Evolutionary conservation across 2,888 invertebrate genomes (phyloP).

Genomic region (Artemia sinica): DNA sequence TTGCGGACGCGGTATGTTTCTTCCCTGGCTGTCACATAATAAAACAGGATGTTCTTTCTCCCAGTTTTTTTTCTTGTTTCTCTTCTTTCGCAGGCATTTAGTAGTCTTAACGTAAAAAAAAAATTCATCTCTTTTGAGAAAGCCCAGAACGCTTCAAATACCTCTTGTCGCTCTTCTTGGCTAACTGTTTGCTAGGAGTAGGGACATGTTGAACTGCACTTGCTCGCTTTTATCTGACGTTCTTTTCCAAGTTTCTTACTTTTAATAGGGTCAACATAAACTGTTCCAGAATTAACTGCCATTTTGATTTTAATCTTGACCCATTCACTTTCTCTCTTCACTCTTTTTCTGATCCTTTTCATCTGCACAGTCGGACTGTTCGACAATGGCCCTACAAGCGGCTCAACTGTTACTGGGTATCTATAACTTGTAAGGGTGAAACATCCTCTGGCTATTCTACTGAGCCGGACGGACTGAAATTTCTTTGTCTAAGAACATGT

Average conservation of each 20-base stretch:
- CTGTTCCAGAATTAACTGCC: constrained; percentile 4
- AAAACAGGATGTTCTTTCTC: not conserved
- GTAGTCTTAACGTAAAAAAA: no score
- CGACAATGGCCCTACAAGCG: not conserved
- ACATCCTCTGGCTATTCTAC: not conserved
- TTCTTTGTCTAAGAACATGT: not conserved
- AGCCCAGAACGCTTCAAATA: not conserved
- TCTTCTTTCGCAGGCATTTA: not conserved
- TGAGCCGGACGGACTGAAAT: not conserved
- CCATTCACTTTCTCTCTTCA: not conserved
- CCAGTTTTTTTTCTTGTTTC: not conserved
- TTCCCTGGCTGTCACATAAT: constrained; percentile 1
- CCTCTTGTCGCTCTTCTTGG: not conserved
- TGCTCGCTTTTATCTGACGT: constrained; percentile 7
- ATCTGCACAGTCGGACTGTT: not conserved
- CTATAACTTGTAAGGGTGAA: not conserved
- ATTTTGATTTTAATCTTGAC: not conserved
- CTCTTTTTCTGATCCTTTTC: not conserved
- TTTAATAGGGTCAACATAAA: constrained; percentile 2
- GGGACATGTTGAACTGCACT: constrained; percentile 11
- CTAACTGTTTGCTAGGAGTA: not conserved
- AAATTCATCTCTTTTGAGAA: not conserved
- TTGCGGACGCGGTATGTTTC: not conserved
- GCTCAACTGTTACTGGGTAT: not conserved
- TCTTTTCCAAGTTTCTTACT: not conserved